Base-by-base conservation (phyloP, 2,113 vertebrate species). In the western clawed frog (Xenopus tropicalis) region DNA sequence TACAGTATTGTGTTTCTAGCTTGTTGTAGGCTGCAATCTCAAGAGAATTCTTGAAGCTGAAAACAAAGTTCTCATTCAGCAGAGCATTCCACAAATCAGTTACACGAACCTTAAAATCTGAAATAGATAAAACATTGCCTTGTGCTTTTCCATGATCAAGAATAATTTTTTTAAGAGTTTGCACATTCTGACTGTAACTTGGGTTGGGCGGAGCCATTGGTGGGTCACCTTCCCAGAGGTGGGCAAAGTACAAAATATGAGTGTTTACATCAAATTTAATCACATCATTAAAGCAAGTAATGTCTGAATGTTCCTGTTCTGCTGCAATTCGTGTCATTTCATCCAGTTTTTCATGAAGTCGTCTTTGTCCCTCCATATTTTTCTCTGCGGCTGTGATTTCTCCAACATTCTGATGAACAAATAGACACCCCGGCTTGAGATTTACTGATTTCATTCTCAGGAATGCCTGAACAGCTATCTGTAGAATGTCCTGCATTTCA, bases 331-430 rank as follows among this genome's bases (percentile, higher is more conserved):
- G 0, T 0, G 86, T 78, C 83, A 90, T 88, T 43, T 84, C 78
- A 78, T 90, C 85, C 46, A 89, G 21, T 70, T 80, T 86, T 9
- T 84, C 67, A 59, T 87, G 82, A 0, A 91, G 72, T 0, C 61
- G n/a, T 1, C 77, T 83, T 59, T 16, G 73, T 9, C 83, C 86
- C 65, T 85, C 80, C 79, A 83, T 83, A 70, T 80, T 91, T 79
- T 86, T 78, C 8, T 90, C 83, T 68, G 70, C 79, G 11, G 85
- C 85, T 19, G 82, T 78, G 14, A 81, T 66, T 54, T 87, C 83
- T n/a, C 80, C 81, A 48, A 85, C 80, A 0, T 91, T 90, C 51
- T 91, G 88, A 71, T 89, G 86, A 1, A 90, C 85, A 78, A 90
- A 91, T 0, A 91, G 19, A 54, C 87, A 91, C n/a, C 85, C 66